Conservation (phyloP, 2,797 vertebrate genomes). For the Hypotaenidia philippensis region DNA sequence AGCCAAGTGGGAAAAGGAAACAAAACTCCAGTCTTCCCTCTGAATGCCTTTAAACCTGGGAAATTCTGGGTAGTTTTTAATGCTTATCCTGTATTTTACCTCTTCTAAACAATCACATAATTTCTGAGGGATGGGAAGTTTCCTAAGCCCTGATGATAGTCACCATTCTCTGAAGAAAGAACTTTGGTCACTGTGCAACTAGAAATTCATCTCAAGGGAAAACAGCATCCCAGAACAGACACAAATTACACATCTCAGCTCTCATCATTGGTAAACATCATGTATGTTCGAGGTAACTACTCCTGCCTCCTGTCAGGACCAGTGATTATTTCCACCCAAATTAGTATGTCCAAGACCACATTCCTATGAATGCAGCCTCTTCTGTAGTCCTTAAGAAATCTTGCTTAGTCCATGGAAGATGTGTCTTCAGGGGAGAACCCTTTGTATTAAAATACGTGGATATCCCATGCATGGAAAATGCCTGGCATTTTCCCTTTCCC, state of each 20-base stretch:
- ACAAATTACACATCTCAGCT: background rate
- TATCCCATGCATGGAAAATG: background rate
- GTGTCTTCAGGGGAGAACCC: background rate
- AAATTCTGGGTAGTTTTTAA: background rate
- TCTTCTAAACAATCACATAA: background rate
- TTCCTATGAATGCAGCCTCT: background rate
- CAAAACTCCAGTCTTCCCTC: background rate
- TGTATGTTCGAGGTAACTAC: background rate
- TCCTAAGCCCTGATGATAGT: background rate
- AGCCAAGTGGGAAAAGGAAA: constrained; percentile 1
- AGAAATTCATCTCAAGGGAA: background rate
- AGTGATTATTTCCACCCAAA: constrained; percentile 6
- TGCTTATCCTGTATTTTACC: background rate
- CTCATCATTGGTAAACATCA: background rate
- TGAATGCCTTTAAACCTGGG: background rate
- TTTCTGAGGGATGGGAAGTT: background rate
- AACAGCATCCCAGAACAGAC: background rate
- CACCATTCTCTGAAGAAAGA: background rate
- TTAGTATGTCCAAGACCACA: background rate
- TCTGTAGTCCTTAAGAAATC: background rate
- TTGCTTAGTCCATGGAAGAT: background rate
- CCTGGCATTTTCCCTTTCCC: background rate
- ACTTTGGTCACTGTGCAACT: background rate
- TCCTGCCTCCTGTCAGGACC: background rate
- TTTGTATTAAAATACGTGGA: background rate